phyloP scores from a whole-genome alignment of 1,140 invertebrate species.

The Caenorhabditis remanei region DNA sequence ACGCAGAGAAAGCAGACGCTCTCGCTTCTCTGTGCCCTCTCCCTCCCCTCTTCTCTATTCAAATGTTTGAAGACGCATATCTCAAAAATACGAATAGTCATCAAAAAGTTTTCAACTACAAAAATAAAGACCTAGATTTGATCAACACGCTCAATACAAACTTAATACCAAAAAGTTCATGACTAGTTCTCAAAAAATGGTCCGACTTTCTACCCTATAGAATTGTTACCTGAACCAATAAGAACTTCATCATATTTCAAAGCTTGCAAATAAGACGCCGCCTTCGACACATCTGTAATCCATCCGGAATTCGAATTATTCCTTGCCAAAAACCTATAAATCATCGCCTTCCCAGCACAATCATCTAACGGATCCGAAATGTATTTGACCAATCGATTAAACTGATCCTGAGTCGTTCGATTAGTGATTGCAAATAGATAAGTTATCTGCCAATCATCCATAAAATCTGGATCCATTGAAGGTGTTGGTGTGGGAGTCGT shows the following conservation, averaged over 20 bases:
- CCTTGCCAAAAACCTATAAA: conserved; percentile 41
- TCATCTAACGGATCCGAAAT: conserved; percentile 51
- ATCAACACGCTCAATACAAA: too few species aligned
- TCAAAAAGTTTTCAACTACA: too few species aligned
- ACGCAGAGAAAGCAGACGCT: too few species aligned
- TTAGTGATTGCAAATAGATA: conserved; percentile 60
- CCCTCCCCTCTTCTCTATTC: too few species aligned
- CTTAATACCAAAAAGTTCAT: too few species aligned
- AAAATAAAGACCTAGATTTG: too few species aligned
- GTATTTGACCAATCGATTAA: conserved; percentile 39
- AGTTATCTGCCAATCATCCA: conserved; percentile 57
- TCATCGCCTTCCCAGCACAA: conserved; percentile 31
- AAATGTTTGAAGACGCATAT: too few species aligned
- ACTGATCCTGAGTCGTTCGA: conserved; percentile 35
- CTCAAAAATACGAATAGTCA: too few species aligned
- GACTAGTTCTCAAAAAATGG: too few species aligned
- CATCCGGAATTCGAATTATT: conserved; percentile 54
- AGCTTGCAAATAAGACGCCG: neutral
- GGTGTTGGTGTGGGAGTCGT: conserved; percentile 40
- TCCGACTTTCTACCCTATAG: too few species aligned
- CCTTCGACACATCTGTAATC: conserved; percentile 2
- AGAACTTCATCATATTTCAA: conserved; percentile 49
- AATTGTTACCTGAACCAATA: conserved; percentile 19
- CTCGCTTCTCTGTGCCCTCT: too few species aligned
- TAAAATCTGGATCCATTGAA: neutral